phyloP scores from a whole-genome alignment of 2,797 vertebrate species.

The Anabacerthia variegaticeps region DNA sequence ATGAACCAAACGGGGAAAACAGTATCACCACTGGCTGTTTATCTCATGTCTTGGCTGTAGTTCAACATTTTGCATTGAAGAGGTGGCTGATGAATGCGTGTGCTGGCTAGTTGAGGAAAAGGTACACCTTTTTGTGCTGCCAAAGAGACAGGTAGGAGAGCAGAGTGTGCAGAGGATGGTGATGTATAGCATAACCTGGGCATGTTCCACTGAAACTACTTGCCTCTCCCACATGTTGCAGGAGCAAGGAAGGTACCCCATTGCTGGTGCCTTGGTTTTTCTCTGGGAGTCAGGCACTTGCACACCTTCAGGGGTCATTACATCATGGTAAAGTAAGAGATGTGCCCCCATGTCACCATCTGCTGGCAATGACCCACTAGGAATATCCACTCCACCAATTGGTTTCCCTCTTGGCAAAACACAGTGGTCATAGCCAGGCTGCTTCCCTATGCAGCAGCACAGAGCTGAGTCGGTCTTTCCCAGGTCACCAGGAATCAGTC shows the following conservation, averaged over 20 bases:
- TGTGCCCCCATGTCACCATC: background rate
- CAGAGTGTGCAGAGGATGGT: rapidly evolving
- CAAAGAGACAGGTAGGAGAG: rapidly evolving
- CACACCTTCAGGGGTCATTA: background rate
- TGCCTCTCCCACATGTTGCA: background rate
- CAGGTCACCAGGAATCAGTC: background rate
- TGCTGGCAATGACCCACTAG: background rate
- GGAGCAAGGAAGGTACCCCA: background rate
- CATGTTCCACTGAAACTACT: rapidly evolving
- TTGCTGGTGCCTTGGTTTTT: background rate
- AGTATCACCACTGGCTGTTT: background rate
- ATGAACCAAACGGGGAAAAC: background rate
- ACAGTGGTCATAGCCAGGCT: background rate
- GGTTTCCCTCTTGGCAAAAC: background rate
- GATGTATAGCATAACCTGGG: background rate
- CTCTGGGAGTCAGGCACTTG: background rate
- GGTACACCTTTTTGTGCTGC: background rate
- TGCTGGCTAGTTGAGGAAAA: background rate
- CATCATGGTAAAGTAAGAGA: background rate
- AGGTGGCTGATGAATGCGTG: background rate
- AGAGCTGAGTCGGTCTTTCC: background rate
- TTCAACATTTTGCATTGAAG: background rate
- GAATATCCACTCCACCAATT: background rate
- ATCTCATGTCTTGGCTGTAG: background rate
- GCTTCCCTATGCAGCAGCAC: background rate